phyloP scores from a whole-genome alignment of 2,888 invertebrate species.

The Xestobium rufovillosum region DNA sequence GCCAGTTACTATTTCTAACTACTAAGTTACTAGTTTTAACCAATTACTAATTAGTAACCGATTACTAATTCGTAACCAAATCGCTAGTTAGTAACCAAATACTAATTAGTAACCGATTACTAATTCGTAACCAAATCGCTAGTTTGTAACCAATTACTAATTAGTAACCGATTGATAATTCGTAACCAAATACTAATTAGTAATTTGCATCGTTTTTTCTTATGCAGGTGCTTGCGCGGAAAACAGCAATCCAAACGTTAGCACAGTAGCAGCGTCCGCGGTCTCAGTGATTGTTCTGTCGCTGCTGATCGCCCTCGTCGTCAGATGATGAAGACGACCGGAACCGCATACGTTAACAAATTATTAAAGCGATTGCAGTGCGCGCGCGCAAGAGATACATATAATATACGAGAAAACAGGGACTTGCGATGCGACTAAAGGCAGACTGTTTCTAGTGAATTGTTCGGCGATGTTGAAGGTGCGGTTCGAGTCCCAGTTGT shows the following conservation, averaged over 20 bases:
- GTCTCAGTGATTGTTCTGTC: conserved; percentile 27
- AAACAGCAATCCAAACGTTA: conserved; percentile 26
- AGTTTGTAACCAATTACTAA: conserved; percentile 6
- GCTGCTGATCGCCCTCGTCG: conserved; percentile 25
- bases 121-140: too few species aligned
- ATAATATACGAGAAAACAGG: too few species aligned
- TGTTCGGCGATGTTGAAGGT: too few species aligned
- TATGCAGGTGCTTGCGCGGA: conserved; percentile 33
- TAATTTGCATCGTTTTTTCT: conserved; percentile 8
- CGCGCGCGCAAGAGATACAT: too few species aligned
- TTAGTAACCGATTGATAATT: conserved; percentile 5
- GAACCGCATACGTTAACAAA: conserved; percentile 30
- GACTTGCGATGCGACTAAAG: too few species aligned
- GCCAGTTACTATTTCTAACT: background rate
- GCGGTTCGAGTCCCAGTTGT: too few species aligned
- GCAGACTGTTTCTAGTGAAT: conserved; percentile 3
- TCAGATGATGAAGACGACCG: conserved; percentile 36
- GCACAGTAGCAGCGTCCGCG: conserved; percentile 28
- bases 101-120: conserved; percentile 6
- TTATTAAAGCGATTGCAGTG: too few species aligned
- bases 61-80: too few species aligned
- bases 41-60: conserved; percentile 5
- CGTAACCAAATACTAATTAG: conserved; percentile 2
- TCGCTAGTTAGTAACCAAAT: too few species aligned
- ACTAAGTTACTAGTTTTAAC: too few species aligned